Base-by-base conservation (phyloP, 2,797 vertebrate species). In the Phalloptychus januarius region DNA sequence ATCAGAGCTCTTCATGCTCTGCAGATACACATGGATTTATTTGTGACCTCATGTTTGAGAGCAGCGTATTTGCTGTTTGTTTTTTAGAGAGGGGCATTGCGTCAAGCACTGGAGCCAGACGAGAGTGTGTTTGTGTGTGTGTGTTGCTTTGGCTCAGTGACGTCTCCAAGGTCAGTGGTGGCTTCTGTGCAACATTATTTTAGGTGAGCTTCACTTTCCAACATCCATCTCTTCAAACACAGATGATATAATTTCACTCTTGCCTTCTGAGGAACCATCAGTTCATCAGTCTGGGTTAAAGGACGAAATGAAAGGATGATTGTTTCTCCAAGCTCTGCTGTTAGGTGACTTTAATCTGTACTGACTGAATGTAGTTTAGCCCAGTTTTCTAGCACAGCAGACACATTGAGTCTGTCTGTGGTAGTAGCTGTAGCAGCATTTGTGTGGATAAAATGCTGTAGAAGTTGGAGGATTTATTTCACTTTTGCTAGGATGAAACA, bases 81-180 rank as follows among this genome's bases (percentile, higher is more conserved):
- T 73, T 79, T 70, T 70, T 72, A 70, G 3, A 5, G 65, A 82
- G 72, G 70, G 81, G 72, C 84, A 80, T 85, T 91, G 90, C 89
- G 73, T 91, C 93, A 93, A 75, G 90, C 80, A 36, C 87, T 79
- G 79, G 90, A 80, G 72, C 76, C 86, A 90, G 84, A 88, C 74
- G 4, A 80, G 77, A 75, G 74, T 73, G 52, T 13, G 25, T 80
- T 85, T 4, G 10, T 3, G 46, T 48, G 46, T n/a, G 56, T 31
- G n/a, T 80, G 85, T 79, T 28, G 84, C 81, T 82, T 45, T 80
- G 84, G 73, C 83, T 84, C 76, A 84, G 79, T 69, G 71, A 86
- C 45, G 86, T 71, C 84, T 87, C 81, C 89, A 91, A 93, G 90
- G 93, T 91, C 89, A 92, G 58, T 42, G 67, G 52, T n/a, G 18